phyloP scores from a whole-genome alignment of 2,113 vertebrate species.

The Paralichthys olivaceus region DNA sequence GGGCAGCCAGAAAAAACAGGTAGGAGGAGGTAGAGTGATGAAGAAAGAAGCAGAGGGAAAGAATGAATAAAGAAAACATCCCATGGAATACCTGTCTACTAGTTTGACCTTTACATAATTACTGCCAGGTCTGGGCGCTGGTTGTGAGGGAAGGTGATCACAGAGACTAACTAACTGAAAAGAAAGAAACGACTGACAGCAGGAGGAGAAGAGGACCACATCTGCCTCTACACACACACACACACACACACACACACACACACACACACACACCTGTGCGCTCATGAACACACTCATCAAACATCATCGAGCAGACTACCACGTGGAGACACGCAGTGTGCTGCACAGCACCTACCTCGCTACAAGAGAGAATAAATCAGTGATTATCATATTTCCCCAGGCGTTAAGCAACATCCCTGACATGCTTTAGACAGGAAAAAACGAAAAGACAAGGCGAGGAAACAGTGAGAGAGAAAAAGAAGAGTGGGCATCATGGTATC shows the following conservation, averaged over 20 bases:
- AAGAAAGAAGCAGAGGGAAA: neutral
- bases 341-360: slow-evolving; percentile 21
- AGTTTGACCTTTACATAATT: slow-evolving; percentile 62
- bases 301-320: slow-evolving; percentile 41
- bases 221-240: neutral
- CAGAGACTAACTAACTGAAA: slow-evolving; percentile 37
- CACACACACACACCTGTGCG: neutral
- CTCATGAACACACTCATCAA: slow-evolving; percentile 46
- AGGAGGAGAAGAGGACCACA: slow-evolving; percentile 30
- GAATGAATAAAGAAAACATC: slow-evolving; percentile 3
- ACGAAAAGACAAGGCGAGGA: neutral
- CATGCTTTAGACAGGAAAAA: slow-evolving; percentile 29
- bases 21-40: neutral
- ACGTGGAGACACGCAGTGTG: slow-evolving; percentile 41
- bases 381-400: slow-evolving; percentile 61
- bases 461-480: neutral
- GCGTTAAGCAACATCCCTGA: slow-evolving; percentile 48
- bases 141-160: slow-evolving; percentile 38
- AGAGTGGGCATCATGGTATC: neutral
- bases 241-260: neutral
- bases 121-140: slow-evolving; percentile 34
- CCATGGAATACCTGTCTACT: slow-evolving; percentile 18
- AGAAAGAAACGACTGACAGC: slow-evolving; percentile 35
- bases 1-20: slow-evolving; percentile 3
- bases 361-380: slow-evolving; percentile 59